A percentile compares a stretch with the other conserved stretches of the same genome.
Conservation (phyloP, 2,797 vertebrate species). For the Phylloscopus collybita region DNA sequence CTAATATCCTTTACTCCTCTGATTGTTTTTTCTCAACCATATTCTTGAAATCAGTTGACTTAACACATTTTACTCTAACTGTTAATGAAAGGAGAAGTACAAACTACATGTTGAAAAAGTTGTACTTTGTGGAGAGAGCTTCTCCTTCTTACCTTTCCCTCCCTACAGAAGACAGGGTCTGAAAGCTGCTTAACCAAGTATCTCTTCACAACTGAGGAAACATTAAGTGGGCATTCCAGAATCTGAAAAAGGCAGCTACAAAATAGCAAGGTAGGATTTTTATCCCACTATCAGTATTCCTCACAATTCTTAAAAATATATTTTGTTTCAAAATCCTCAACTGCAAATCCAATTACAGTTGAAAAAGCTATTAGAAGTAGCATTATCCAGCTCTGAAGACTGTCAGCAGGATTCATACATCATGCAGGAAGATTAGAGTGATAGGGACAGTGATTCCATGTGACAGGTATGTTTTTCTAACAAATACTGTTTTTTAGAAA, state of each 20-base stretch:
- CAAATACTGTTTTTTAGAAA: neutral
- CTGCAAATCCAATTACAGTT: neutral
- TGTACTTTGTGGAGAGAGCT: neutral
- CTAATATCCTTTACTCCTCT: neutral
- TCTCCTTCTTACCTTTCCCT: neutral
- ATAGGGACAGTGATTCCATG: neutral
- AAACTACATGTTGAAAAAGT: neutral
- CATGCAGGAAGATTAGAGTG: neutral
- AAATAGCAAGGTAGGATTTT: neutral
- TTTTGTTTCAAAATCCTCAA: neutral
- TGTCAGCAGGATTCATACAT: neutral
- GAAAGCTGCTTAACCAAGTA: neutral
- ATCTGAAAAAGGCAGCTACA: neutral
- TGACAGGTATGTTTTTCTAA: neutral
- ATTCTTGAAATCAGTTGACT: neutral
- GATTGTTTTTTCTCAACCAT: neutral
- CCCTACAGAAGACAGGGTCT: neutral
- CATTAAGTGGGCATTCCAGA: fast-evolving
- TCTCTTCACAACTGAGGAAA: neutral
- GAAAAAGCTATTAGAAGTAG: neutral
- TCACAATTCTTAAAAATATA: neutral
- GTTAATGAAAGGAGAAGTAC: neutral
- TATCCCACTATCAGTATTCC: neutral
- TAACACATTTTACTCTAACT: neutral
- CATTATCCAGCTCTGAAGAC: neutral